Percentiles rank a stretch among this genome's conserved stretches.
Conservation (phyloP, 2,113 vertebrate species). For the Clarias magur region DNA sequence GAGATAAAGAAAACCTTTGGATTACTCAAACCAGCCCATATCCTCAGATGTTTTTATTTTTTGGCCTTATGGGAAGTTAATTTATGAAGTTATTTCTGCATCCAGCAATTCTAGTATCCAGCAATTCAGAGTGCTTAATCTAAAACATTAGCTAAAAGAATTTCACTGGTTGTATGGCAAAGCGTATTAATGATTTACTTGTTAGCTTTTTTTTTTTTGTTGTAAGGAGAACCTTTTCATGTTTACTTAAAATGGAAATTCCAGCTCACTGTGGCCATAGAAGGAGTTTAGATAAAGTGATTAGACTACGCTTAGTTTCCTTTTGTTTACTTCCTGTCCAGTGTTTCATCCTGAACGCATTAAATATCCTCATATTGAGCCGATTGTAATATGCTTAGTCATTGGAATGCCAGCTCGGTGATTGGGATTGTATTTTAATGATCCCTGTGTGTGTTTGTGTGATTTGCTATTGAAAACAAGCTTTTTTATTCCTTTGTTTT, state of each 20-base stretch:
- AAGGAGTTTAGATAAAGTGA: neutral
- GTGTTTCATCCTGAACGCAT: neutral
- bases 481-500: neutral
- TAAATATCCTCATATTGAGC: neutral
- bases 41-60: neutral
- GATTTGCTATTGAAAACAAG: neutral
- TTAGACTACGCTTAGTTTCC: neutral
- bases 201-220: neutral
- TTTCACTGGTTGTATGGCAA: neutral
- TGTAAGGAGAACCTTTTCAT: neutral
- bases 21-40: neutral
- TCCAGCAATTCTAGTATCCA: neutral
- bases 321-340: neutral
- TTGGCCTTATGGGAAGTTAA: neutral
- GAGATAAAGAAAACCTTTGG: neutral
- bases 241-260: constrained; percentile 7
- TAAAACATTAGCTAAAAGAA: neutral
- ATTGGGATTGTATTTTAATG: neutral
- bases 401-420: neutral
- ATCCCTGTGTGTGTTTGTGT: neutral
- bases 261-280: neutral
- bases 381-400: neutral
- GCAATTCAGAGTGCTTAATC: neutral
- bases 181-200: neutral
- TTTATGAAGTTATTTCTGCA: neutral